A percentile compares a stretch with the other conserved stretches of the same genome.
Conservation (phyloP, 1,140 invertebrate genomes). For the Protaetia brevitarsis region DNA sequence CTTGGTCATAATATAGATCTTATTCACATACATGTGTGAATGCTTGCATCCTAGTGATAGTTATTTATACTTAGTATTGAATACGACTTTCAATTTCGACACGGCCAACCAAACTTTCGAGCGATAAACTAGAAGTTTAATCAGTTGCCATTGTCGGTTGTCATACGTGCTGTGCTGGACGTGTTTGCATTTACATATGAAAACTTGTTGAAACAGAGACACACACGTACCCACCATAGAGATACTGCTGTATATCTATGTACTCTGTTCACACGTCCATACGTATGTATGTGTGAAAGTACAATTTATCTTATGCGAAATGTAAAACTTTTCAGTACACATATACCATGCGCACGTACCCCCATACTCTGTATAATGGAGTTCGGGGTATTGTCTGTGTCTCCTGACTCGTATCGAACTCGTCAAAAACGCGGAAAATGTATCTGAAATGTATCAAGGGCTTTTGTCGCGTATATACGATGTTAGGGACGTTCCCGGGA, state of each 20-base stretch:
- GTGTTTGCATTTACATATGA: constrained; percentile 1
- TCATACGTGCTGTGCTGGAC: neutral
- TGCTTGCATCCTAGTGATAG: too few species aligned
- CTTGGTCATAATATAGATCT: too few species aligned
- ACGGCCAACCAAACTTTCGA: neutral
- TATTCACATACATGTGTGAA: too few species aligned
- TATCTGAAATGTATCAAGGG: constrained; percentile 7
- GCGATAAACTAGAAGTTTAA: neutral
- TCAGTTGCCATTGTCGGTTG: neutral
- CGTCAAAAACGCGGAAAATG: constrained; percentile 10
- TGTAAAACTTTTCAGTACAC: neutral
- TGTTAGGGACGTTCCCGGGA: neutral
- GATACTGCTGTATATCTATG: neutral
- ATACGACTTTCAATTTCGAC: neutral
- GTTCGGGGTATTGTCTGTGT: neutral
- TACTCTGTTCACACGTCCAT: neutral
- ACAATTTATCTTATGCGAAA: neutral
- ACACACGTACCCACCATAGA: neutral
- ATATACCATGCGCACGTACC: neutral
- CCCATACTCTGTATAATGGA: neutral
- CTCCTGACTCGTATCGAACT: neutral
- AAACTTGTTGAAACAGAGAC: neutral
- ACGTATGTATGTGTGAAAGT: neutral
- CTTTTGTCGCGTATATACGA: neutral
- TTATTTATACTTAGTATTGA: too few species aligned